Percentiles rank a stretch among this genome's conserved stretches.
Conservation (phyloP, 2,113 vertebrate species). For the Rhynchomys soricoides region DNA sequence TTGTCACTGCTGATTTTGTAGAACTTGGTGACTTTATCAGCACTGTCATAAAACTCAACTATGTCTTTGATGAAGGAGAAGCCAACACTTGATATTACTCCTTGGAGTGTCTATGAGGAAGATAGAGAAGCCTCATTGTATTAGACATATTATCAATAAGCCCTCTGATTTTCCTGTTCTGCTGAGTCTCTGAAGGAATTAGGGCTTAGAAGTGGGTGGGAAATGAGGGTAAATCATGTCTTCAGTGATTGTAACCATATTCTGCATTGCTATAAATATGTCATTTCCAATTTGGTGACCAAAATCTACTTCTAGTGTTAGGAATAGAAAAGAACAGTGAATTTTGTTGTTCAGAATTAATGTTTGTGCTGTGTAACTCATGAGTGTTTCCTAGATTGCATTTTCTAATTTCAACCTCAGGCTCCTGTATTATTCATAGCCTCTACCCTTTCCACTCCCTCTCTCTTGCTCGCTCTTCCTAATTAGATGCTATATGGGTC, state of each 20-base stretch:
- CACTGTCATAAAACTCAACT: slow-evolving; percentile 98
- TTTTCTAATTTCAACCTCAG: slow-evolving; percentile 70
- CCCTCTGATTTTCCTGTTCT: slow-evolving; percentile 87
- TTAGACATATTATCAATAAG: slow-evolving; percentile 86
- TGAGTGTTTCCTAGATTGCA: slow-evolving; percentile 67
- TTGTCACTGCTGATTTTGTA: slow-evolving; percentile 98
- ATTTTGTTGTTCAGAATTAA: slow-evolving; percentile 78
- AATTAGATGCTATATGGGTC: slow-evolving; percentile 59
- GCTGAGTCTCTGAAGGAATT: slow-evolving; percentile 87
- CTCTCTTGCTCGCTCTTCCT: slow-evolving; percentile 58
- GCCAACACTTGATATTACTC: slow-evolving; percentile 92
- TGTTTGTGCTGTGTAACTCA: slow-evolving; percentile 76
- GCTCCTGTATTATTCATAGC: slow-evolving; percentile 44
- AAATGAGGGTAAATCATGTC: slow-evolving; percentile 73
- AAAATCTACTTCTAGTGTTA: slow-evolving; percentile 82
- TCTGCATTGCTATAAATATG: slow-evolving; percentile 79
- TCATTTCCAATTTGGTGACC: slow-evolving; percentile 80
- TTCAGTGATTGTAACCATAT: slow-evolving; percentile 77
- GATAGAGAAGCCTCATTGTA: slow-evolving; percentile 77
- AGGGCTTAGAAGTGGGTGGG: slow-evolving; percentile 86
- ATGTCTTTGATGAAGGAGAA: slow-evolving; percentile 93
- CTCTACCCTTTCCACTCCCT: slow-evolving; percentile 6
- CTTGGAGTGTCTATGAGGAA: slow-evolving; percentile 35
- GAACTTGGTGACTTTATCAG: slow-evolving; percentile 99
- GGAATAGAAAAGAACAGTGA: slow-evolving; percentile 77